A percentile compares a stretch with the other conserved stretches of the same genome.
Conservation (phyloP, 1,140 invertebrate genomes). For the Heliconius congener region DNA sequence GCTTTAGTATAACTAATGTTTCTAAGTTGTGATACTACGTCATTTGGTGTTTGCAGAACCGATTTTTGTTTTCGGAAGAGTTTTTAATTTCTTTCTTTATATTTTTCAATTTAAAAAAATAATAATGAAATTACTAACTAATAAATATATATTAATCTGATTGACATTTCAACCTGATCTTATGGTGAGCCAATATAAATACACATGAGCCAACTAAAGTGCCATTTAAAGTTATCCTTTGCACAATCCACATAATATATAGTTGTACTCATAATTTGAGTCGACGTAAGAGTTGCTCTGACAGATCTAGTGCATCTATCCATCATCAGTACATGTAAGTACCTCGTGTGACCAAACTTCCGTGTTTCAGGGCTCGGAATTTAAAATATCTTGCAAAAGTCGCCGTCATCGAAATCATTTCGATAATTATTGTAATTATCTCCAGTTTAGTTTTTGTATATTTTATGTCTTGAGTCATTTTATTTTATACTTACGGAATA, state of each 20-base stretch:
- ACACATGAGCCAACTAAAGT: neutral
- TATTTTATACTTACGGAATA: neutral
- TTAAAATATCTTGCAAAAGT: conserved; percentile 14
- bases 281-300: neutral
- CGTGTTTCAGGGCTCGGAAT: conserved; percentile 27
- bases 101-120: too few relatives aligned
- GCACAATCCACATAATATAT: neutral
- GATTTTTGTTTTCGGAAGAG: too few relatives aligned
- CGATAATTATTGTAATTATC: conserved; percentile 18
- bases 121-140: too few relatives aligned
- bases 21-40: too few relatives aligned
- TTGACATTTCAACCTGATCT: too few relatives aligned
- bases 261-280: neutral
- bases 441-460: neutral
- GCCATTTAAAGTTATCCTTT: neutral
- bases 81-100: too few relatives aligned
- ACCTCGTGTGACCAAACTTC: conserved; percentile 15
- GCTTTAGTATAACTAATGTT: too few relatives aligned
- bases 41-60: too few relatives aligned
- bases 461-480: neutral
- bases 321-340: neutral
- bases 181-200: neutral
- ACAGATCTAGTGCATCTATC: conserved; percentile 16
- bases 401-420: neutral
- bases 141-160: too few relatives aligned